Base-by-base conservation (phyloP, 2,888 invertebrate species). In the Acrobasis repandana region DNA sequence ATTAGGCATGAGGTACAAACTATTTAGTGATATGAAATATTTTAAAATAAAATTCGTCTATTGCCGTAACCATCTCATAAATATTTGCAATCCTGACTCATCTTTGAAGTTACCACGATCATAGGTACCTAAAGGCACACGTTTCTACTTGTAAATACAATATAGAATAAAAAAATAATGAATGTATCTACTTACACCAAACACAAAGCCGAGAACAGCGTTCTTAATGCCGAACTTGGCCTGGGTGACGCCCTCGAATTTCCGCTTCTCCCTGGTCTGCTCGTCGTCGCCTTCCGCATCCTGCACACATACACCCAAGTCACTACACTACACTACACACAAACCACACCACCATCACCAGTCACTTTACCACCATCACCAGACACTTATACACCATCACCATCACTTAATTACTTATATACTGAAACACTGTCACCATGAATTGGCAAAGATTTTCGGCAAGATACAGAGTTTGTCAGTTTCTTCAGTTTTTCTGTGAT, bases 201-300 rank as follows among this genome's bases (percentile, higher is more conserved):
- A 97, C 46, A 96, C 95, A 85, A 96, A 95, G 83, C 96, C 96
- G 77, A 97, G 93, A 68, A 96, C 93, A 58, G 96, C 96, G 85
- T 96, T 96, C 85, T 96, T 95, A 75, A 95, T 94, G 75, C 95
- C 96, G 76, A 95, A 95, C 79, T 94, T 94, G 71, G 93, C 93
- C 75, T 93, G 90, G 67, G 93, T 93, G 69, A 93, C 87, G 59
- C 94, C 93, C 76, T 95, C 96, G 73, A 96, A 93, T 88, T 95
- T 96, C 88, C 96, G 94, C 87, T 96, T 96, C 82, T 96, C 96
- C 68, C 92, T 81, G 63, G 85, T 72, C 82, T 93, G 94, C 74
- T 90, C 94, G 68, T 90, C 94, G 68, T 93, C 93, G 67, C 83
- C 88, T 65, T 72, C 71, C 54, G 71, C 78, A 64, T 86, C 73